These are phyloP conservation scores for Cyprinus carpio DNA, from an alignment of 2,113 vertebrate species.

Conservation along the genomic window DNA sequence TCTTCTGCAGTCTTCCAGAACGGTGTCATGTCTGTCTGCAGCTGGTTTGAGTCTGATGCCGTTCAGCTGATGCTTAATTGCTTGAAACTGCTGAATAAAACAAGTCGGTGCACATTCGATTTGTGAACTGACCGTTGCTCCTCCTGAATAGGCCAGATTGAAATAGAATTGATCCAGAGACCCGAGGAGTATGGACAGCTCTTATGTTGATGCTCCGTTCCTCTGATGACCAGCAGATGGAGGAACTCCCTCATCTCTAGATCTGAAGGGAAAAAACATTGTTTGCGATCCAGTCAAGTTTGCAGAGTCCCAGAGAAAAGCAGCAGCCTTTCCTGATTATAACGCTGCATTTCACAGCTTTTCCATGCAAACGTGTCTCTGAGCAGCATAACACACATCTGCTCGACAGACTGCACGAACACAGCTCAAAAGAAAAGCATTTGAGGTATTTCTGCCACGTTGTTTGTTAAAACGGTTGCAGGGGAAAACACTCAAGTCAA, in stretches of 20 bases:
- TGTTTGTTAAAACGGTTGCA: not conserved
- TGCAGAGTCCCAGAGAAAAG: not conserved
- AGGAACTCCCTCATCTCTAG: not conserved
- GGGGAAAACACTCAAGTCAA: not conserved
- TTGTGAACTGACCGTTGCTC: not conserved
- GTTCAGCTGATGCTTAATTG: not conserved
- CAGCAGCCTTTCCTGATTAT: constrained; percentile 4
- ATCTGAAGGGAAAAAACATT: constrained; percentile 8
- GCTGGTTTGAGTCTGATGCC: not conserved
- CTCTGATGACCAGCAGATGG: constrained; percentile 28
- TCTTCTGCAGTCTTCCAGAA: not conserved
- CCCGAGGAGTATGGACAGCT: not conserved
- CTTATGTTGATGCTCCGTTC: not conserved
- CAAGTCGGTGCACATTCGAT: not conserved
- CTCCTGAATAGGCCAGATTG: not conserved
- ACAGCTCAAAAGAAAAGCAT: not conserved
- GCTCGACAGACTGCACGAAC: constrained; percentile 6
- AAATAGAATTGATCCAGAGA: not conserved
- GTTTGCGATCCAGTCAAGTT: constrained; percentile 7
- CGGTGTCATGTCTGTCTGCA: too few species aligned
- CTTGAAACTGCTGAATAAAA: not conserved
- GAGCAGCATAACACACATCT: not conserved
- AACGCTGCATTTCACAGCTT: not conserved
- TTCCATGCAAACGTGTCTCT: not conserved
- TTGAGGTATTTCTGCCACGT: not conserved